Evolutionary conservation across 1,140 invertebrate genomes (phyloP).

Genomic region (Drosophila athabasca): DNA sequence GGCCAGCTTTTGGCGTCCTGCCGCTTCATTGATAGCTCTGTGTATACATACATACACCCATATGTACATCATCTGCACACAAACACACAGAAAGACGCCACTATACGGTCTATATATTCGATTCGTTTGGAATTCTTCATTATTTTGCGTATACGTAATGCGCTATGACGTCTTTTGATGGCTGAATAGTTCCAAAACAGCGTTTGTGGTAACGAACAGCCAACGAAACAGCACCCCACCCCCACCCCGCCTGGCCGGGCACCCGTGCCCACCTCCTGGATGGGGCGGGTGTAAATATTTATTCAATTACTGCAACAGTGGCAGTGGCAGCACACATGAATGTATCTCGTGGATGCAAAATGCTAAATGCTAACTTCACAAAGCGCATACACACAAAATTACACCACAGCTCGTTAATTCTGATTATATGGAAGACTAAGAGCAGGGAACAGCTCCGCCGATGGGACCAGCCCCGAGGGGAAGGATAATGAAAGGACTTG

Average conservation of each 20-base stretch:
- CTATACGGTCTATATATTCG: neutral
- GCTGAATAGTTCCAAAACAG: slow-evolving; percentile 11
- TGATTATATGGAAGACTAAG: slow-evolving; percentile 4
- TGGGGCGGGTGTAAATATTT: slow-evolving; percentile 27
- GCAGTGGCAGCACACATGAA: neutral
- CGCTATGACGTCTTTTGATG: slow-evolving; percentile 74
- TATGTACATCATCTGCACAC: neutral
- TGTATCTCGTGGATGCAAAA: slow-evolving; percentile 25
- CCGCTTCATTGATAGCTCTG: slow-evolving; percentile 62
- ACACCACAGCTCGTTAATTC: slow-evolving; percentile 7
- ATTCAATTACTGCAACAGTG: slow-evolving; percentile 22
- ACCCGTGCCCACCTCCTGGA: neutral
- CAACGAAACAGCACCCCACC: too few relatives aligned
- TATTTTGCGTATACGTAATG: slow-evolving; percentile 73
- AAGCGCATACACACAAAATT: slow-evolving; percentile 2
- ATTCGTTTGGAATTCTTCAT: slow-evolving; percentile 28
- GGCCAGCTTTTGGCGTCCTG: slow-evolving; percentile 72
- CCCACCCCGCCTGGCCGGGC: too few relatives aligned
- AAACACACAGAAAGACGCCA: too few relatives aligned
- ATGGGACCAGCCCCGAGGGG: slow-evolving; percentile 3
- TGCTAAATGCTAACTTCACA: neutral
- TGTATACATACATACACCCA: too few relatives aligned
- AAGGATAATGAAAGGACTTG: slow-evolving; percentile 40
- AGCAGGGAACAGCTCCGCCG: too few relatives aligned
- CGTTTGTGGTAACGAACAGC: slow-evolving; percentile 3